Evolutionary conservation across 2,113 vertebrate genomes (phyloP).

Genomic region (Pardalotus punctatus): DNA sequence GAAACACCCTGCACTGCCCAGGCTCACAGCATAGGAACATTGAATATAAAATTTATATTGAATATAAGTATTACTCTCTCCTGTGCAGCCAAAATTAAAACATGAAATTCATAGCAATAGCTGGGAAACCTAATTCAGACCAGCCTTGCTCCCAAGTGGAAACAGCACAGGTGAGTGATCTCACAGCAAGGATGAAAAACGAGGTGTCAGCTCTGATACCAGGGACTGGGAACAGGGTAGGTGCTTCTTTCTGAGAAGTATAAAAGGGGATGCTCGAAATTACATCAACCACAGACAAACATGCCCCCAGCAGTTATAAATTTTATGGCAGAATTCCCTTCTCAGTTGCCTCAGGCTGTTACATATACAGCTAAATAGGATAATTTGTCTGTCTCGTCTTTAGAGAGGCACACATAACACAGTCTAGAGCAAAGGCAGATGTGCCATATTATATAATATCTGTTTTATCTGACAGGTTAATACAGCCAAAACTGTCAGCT

Average conservation of each 20-base stretch:
- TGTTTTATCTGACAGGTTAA: not conserved
- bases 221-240: not conserved
- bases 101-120: not conserved
- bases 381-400: not conserved
- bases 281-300: not conserved
- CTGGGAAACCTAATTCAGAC: not conserved
- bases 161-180: not conserved
- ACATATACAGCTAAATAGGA: not conserved
- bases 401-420: not conserved
- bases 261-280: not conserved
- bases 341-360: not conserved
- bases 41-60: not conserved
- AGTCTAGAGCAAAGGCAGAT: not conserved
- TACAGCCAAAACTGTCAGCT: not conserved
- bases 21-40: not conserved
- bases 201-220: not conserved
- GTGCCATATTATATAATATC: not conserved
- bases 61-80: not conserved
- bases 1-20: not conserved
- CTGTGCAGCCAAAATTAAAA: not conserved
- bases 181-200: not conserved
- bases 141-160: not conserved
- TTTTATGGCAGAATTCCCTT: not conserved
- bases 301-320: not conserved
- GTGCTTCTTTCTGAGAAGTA: not conserved